These are phyloP conservation scores for Diabrotica virgifera DNA, from an alignment of 1,140 invertebrate genomes.

Conservation along the genomic window DNA sequence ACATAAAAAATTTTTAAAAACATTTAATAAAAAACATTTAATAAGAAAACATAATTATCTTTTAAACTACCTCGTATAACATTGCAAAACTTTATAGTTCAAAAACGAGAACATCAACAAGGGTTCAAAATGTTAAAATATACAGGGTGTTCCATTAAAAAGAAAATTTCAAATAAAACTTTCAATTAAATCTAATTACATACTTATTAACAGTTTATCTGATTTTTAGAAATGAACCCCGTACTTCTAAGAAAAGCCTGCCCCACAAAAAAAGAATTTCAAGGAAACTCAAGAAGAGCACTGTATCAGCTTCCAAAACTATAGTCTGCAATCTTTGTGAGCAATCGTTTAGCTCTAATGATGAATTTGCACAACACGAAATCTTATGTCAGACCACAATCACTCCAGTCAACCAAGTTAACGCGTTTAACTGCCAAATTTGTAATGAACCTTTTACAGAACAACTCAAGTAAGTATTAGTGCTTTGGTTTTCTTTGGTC, in stretches of 20 bases:
- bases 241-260: conserved; percentile 56
- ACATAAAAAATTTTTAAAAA: too few relatives aligned
- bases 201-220: neutral
- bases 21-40: neutral
- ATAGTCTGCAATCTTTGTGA: conserved; percentile 40
- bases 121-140: too few relatives aligned
- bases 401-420: conserved; percentile 32
- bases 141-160: too few relatives aligned
- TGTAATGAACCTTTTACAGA: conserved; percentile 62
- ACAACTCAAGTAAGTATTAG: conserved; percentile 54
- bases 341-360: conserved; percentile 36
- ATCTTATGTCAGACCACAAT: conserved; percentile 40
- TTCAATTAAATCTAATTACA: too few relatives aligned
- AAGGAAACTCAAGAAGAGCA: conserved; percentile 55
- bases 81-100: too few relatives aligned
- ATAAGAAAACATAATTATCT: too few relatives aligned
- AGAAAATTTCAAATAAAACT: too few relatives aligned
- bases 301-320: conserved; percentile 20
- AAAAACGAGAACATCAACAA: too few relatives aligned
- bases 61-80: too few relatives aligned
- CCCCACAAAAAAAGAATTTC: conserved; percentile 68
- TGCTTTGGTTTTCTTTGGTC: neutral
- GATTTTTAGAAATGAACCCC: conserved; percentile 44
- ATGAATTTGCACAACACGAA: conserved; percentile 43
- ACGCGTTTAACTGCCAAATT: conserved; percentile 63